Evolutionary conservation across 2,113 vertebrate genomes (phyloP), one percentile per base, ranked within the genome.

Genomic region (Austrofundulus limnaeus): DNA sequence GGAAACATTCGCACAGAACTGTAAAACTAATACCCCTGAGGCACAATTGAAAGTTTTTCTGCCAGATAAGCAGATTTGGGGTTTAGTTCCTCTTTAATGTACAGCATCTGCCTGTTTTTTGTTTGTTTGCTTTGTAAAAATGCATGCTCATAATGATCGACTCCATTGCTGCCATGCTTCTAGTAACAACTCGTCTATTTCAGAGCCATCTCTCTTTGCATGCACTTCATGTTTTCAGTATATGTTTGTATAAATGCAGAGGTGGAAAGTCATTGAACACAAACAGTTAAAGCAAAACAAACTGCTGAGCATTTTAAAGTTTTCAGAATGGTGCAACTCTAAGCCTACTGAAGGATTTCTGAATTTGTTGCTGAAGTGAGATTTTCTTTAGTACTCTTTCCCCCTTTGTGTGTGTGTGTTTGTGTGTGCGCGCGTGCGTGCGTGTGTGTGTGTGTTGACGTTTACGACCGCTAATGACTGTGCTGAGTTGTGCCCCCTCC

Each of bases 401-500:
- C 79, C 70, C 77, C 77, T 67, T 82, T 51, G 51, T 69, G 49
- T 51, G 43, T 54, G 56, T 60, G 58, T 46, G 37, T 57, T 43
- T 53, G 42, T 48, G 57, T 20, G 58, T 46, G 37, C 55, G 47
- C 51, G 42, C 45, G 57, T 20, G n/a, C n/a, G n/a, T n/a, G n/a
- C n/a, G n/a, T n/a, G 64, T 67, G 58, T 46, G 37, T 57, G 47
- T 53, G 42, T 48, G 57, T 20, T n/a, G 66, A 71, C 62, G 25
- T 46, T 55, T 60, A n/a, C n/a, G 59, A 60, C 50, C 55, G 49
- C 60, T 57, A 72, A 58, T 73, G 45, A 84, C 56, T 81, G 72
- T 87, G 70, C 55, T 92, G 67, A 91, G 91, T 91, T 93, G 90
- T 94, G 91, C 88, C 93, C 90, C 85, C 89, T 88, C 93, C 90